These are phyloP conservation scores for Nasonia vitripennis DNA, from an alignment of 1,140 invertebrate genomes.

Conservation along the genomic window DNA sequence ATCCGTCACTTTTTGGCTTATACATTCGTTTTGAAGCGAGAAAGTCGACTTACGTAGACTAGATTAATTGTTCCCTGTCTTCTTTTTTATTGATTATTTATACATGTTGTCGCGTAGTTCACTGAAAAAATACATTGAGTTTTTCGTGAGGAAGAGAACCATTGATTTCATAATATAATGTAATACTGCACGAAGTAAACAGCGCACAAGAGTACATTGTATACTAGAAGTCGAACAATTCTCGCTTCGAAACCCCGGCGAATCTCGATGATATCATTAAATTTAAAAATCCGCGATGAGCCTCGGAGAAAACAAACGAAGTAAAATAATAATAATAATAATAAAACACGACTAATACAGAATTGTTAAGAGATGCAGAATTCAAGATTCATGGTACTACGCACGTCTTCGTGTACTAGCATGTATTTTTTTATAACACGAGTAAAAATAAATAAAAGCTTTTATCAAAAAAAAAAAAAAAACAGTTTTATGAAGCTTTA, in stretches of 20 bases:
- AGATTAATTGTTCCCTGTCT: neutral
- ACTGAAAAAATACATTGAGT: neutral
- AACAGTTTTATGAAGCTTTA: neutral
- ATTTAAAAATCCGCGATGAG: slow-evolving; percentile 24
- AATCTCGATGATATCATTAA: slow-evolving; percentile 7
- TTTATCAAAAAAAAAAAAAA: slow-evolving; percentile 57
- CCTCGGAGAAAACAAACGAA: slow-evolving; percentile 20
- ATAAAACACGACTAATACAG: slow-evolving; percentile 33
- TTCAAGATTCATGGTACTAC: slow-evolving; percentile 56
- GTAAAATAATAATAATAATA: slow-evolving; percentile 32
- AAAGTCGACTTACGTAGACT: neutral
- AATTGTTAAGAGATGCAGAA: slow-evolving; percentile 48
- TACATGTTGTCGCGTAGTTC: no score
- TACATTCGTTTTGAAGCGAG: slow-evolving; percentile 22
- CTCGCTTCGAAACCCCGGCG: slow-evolving; percentile 1
- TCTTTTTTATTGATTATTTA: neutral
- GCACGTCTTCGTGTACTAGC: slow-evolving; percentile 64
- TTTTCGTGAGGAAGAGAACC: neutral
- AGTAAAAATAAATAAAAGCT: slow-evolving; percentile 68
- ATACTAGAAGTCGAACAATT: neutral
- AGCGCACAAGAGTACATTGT: slow-evolving; percentile 34
- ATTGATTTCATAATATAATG: neutral
- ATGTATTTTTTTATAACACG: slow-evolving; percentile 72
- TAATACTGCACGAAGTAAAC: slow-evolving; percentile 28
- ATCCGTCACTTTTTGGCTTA: neutral